These are phyloP conservation scores for Parnassius mnemosyne DNA, from an alignment of 2,888 invertebrate genomes.

Conservation along the genomic window DNA sequence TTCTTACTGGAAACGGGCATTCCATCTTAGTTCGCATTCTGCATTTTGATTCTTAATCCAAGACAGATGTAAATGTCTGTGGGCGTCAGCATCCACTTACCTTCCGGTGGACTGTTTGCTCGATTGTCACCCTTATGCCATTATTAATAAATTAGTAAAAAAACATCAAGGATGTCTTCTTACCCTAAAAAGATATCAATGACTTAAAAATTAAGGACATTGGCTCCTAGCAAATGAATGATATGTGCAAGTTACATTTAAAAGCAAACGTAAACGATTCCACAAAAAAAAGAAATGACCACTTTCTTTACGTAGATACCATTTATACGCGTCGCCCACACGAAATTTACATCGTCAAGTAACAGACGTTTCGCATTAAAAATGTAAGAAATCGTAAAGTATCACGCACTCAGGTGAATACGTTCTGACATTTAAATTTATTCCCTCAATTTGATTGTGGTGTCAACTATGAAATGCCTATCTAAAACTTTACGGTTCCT, in stretches of 20 bases:
- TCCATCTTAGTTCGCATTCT: no score
- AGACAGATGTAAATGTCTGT: no score
- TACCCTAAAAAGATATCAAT: not conserved
- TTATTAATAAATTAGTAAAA: no score
- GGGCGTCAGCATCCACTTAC: no score
- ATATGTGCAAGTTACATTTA: not conserved
- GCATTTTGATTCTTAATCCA: no score
- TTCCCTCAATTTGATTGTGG: conserved; percentile 38
- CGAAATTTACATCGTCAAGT: conserved; percentile 40
- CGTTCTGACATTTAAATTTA: conserved; percentile 51
- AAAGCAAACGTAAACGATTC: conserved; percentile 15
- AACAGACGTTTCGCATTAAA: conserved; percentile 48
- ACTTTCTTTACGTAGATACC: conserved; percentile 11
- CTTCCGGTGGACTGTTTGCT: no score
- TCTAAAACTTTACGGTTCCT: not conserved
- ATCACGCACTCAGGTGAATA: conserved; percentile 63
- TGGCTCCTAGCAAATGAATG: not conserved
- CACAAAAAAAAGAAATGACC: conserved; percentile 27
- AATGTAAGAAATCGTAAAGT: conserved; percentile 43
- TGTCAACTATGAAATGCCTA: conserved; percentile 29
- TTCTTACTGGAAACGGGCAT: no score
- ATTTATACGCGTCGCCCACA: conserved; percentile 8
- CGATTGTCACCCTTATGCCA: no score
- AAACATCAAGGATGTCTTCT: no score
- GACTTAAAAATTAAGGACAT: no score